phyloP scores from a whole-genome alignment of 53 echinoderm and acorn worm genomes.

The Mesocentrotus franciscanus region DNA sequence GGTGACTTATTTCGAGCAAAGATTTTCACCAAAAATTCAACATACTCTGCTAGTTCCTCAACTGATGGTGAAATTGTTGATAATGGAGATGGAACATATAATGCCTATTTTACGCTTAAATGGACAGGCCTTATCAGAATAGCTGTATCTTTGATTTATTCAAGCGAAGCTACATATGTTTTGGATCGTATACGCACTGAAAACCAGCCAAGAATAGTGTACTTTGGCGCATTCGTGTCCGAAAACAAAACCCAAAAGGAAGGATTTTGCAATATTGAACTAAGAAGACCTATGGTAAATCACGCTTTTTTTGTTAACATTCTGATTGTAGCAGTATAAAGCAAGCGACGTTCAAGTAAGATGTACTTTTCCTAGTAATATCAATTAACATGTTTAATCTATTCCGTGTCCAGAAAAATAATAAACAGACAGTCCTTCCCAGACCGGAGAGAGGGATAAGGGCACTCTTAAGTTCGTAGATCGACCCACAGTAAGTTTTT shows the following conservation, averaged over 20 bases:
- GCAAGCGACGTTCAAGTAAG: too few relatives aligned
- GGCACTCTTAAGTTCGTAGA: too few relatives aligned
- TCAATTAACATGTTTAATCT: too few relatives aligned
- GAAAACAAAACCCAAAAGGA: background rate
- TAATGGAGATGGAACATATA: slow-evolving; percentile 67
- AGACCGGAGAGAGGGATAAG: too few relatives aligned
- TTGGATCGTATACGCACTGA: slow-evolving; percentile 34
- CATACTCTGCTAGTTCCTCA: slow-evolving; percentile 11
- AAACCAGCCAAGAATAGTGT: slow-evolving; percentile 19
- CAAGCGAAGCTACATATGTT: slow-evolving; percentile 66
- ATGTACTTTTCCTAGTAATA: too few relatives aligned
- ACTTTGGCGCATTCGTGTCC: background rate
- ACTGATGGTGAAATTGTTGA: slow-evolving; percentile 56
- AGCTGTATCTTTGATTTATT: slow-evolving; percentile 51
- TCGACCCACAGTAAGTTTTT: too few relatives aligned
- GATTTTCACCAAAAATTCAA: slow-evolving; percentile 23
- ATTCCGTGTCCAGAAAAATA: too few relatives aligned
- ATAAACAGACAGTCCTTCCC: too few relatives aligned
- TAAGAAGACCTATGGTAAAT: background rate
- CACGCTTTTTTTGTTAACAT: background rate
- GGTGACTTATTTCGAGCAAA: slow-evolving; percentile 48
- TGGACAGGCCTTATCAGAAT: slow-evolving; percentile 61
- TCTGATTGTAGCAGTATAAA: too few relatives aligned
- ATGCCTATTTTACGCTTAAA: slow-evolving; percentile 65
- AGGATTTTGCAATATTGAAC: background rate